Percentiles rank a stretch among this genome's conserved stretches.
phyloP scores from a whole-genome alignment of 2,797 vertebrate species.

The Pangasius krempfi region DNA sequence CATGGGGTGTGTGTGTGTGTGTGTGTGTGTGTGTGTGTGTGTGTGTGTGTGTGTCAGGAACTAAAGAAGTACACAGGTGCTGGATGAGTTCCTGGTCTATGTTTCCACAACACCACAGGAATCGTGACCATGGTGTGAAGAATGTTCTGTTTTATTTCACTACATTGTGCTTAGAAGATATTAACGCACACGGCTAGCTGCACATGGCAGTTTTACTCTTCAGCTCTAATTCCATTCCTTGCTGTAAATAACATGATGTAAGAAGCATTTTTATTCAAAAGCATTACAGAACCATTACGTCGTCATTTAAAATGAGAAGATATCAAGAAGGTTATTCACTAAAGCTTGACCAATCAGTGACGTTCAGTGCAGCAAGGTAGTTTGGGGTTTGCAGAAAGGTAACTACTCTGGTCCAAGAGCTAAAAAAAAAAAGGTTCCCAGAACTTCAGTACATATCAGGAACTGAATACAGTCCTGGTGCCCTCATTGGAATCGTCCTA shows the following conservation, averaged over 20 bases:
- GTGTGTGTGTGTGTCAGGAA: not conserved
- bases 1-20: not conserved
- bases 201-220: not conserved
- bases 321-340: not conserved
- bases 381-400: not conserved
- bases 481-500: not conserved
- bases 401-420: not conserved
- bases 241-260: not conserved
- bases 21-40: not conserved
- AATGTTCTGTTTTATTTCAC: not conserved
- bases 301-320: not conserved
- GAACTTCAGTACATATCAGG: not conserved
- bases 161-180: not conserved
- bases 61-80: not conserved
- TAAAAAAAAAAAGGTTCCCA: not conserved
- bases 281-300: not conserved
- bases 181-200: not conserved
- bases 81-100: not conserved
- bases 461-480: not conserved
- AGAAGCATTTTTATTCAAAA: not conserved
- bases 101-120: not conserved
- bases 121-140: not conserved
- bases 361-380: not conserved
- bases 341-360: not conserved
- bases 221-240: not conserved